Conservation (phyloP, 2,797 vertebrate species). For the Lepus oiostolus region DNA sequence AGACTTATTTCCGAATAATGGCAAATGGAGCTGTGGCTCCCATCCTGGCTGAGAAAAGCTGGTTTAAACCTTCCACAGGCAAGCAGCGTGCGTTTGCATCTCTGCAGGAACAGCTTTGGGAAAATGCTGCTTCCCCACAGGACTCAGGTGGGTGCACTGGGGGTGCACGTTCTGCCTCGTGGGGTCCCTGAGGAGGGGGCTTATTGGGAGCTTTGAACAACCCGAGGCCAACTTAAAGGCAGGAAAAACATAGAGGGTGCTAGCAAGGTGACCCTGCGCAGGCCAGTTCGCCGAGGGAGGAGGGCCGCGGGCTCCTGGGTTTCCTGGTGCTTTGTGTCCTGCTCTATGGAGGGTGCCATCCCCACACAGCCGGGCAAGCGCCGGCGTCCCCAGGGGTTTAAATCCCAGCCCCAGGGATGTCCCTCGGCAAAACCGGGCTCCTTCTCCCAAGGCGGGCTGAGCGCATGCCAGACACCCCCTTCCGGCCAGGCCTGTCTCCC, state of each 20-base stretch:
- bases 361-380: conserved; percentile 86
- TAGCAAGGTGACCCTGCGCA: conserved; percentile 78
- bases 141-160: conserved; percentile 73
- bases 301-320: conserved; percentile 71
- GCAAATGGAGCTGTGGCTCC: conserved; percentile 81
- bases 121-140: conserved; percentile 78
- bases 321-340: conserved; percentile 77
- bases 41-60: conserved; percentile 78
- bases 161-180: conserved; percentile 72
- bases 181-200: conserved; percentile 58
- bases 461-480: not conserved
- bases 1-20: conserved; percentile 84
- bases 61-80: conserved; percentile 82
- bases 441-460: not conserved
- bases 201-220: conserved; percentile 80
- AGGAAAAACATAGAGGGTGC: conserved; percentile 72
- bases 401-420: conserved; percentile 66
- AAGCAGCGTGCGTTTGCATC: conserved; percentile 85
- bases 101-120: conserved; percentile 83
- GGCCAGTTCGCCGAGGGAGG: conserved; percentile 77
- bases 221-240: conserved; percentile 79
- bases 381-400: conserved; percentile 82
- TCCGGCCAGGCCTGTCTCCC: not conserved
- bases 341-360: conserved; percentile 81
- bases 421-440: conserved; percentile 33